Evolutionary conservation across 2,888 invertebrate species (phyloP).

Genomic region (Masnerella sp.): DNA sequence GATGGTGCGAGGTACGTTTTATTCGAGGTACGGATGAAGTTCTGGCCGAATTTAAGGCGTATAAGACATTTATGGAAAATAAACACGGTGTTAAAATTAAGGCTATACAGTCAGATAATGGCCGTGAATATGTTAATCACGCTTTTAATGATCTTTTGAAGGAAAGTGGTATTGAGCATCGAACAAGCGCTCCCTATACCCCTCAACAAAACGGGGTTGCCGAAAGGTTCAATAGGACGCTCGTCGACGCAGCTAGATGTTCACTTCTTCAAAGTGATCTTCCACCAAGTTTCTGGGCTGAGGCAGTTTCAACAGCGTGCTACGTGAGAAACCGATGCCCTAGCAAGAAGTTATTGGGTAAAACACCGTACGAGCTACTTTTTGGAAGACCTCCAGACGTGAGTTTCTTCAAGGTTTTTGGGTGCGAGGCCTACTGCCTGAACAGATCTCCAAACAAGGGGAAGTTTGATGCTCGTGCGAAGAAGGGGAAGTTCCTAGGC

Average conservation of each 20-base stretch:
- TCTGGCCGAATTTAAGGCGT: no score
- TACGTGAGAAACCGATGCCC: conserved; percentile 64
- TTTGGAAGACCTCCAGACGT: conserved; percentile 50
- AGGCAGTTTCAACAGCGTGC: conserved; percentile 64
- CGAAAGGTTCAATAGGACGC: conserved; percentile 64
- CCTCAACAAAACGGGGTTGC: conserved; percentile 66
- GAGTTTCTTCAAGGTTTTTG: conserved; percentile 60
- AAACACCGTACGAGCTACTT: conserved; percentile 60
- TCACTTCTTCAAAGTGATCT: conserved; percentile 61
- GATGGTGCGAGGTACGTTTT: no score
- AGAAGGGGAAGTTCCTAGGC: conserved; percentile 30
- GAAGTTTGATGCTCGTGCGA: conserved; percentile 22
- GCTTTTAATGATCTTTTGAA: no score
- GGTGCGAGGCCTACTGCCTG: conserved; percentile 31
- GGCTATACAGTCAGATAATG: no score
- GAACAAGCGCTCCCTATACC: conserved; percentile 16
- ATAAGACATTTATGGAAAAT: no score
- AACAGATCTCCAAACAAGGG: conserved; percentile 12
- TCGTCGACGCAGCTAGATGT: conserved; percentile 63
- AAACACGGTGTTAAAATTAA: no score
- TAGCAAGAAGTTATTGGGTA: conserved; percentile 41
- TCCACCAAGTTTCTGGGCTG: conserved; percentile 64
- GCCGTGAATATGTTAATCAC: no score
- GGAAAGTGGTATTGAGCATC: no score
- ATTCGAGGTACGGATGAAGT: no score